These are phyloP conservation scores for Selenia dentaria DNA, from an alignment of 2,888 invertebrate genomes.

Conservation along the genomic window DNA sequence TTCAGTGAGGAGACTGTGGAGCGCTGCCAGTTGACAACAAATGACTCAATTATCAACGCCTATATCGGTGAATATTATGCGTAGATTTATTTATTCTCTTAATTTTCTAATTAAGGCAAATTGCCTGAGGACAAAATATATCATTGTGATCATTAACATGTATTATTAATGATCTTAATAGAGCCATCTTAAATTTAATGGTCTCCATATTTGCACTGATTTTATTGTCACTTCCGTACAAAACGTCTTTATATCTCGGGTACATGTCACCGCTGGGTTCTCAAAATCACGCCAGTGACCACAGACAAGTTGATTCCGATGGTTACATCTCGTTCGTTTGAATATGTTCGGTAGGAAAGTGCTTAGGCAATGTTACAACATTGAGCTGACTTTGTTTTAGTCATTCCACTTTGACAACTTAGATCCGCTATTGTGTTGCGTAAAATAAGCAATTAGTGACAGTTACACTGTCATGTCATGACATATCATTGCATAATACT, in stretches of 20 bases:
- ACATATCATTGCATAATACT: too few relatives aligned
- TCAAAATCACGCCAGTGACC: slow-evolving; percentile 66
- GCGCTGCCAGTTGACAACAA: too few relatives aligned
- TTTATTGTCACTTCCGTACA: slow-evolving; percentile 32
- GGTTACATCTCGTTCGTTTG: slow-evolving; percentile 12
- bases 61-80: too few relatives aligned
- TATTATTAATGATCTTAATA: too few relatives aligned
- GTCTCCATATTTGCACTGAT: slow-evolving; percentile 4
- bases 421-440: not conserved
- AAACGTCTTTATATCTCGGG: slow-evolving; percentile 38
- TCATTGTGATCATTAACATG: too few relatives aligned
- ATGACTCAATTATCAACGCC: too few relatives aligned
- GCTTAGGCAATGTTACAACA: slow-evolving; percentile 11
- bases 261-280: slow-evolving; percentile 53
- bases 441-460: not conserved
- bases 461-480: not conserved
- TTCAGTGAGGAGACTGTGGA: too few relatives aligned
- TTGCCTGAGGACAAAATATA: too few relatives aligned
- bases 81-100: too few relatives aligned
- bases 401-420: slow-evolving; percentile 15
- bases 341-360: slow-evolving; percentile 9
- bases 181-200: too few relatives aligned
- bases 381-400: slow-evolving; percentile 6
- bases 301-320: slow-evolving; percentile 42
- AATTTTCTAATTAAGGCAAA: too few relatives aligned